Evolutionary conservation across 2,888 invertebrate genomes (phyloP), one percentile per base, ranked within the genome.

Genomic region (Phaedon cochleariae): DNA sequence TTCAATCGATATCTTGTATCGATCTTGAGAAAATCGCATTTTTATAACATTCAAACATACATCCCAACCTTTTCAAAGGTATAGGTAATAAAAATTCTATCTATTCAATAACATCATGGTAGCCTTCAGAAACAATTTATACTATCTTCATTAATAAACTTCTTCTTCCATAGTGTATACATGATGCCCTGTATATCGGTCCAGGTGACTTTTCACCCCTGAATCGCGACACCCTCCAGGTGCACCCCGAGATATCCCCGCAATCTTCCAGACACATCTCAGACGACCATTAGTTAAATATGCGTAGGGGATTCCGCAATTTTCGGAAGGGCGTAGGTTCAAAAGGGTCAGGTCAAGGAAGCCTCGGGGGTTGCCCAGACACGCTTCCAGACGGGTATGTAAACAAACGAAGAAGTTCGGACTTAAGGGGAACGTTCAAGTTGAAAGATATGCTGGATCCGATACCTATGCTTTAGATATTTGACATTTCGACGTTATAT

Each of bases 241-340:
- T 64, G 58, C 37, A 62, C 26, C 26, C 26, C 26, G 7, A 26
- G n/a, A n/a, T n/a, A n/a, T 41, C 48, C 29, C 21, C 55, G 57
- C 31, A 60, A 62, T 59, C 60, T 53, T 64, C 62, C 54, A 67
- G 69, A 70, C 69, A 59, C 68, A 55, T 58, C 54, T 26, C 66
- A 64, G 69, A 67, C 68, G 54, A 60, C 71, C 70, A 74, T 74
- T 74, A 72, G 68, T 64, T 65, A 73, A 69, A 71, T 65, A 72
- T 70, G 69, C 59, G 61, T 64, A 70, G 65, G 65, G 70, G 64
- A 73, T 72, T 68, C 67, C 70, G 60, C 61, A 68, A 64, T 68
- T 70, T 64, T 68, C 70, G 48, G 57, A n/a, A 41, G 41, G n/a
- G 41, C 4, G 41, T 41, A 15, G 20, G 61, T 51, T 62, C 45